These are phyloP conservation scores for Agonopterix heracliana DNA, from an alignment of 2,888 invertebrate genomes.

Conservation along the genomic window DNA sequence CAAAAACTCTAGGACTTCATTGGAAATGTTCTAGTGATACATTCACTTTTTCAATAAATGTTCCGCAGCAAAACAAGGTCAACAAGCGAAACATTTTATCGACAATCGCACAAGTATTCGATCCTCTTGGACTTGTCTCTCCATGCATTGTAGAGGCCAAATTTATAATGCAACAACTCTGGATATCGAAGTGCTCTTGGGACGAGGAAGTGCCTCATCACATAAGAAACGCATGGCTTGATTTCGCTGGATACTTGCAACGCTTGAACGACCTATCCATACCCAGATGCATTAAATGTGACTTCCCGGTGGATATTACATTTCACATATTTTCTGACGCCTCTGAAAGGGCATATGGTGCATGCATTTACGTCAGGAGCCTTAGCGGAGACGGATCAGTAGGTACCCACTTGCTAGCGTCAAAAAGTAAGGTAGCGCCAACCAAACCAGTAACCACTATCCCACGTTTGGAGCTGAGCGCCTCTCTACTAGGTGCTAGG, in stretches of 20 bases:
- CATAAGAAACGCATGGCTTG: constrained; percentile 3
- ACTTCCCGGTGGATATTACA: background rate
- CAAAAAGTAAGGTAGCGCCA: background rate
- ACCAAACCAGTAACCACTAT: background rate
- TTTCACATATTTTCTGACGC: background rate
- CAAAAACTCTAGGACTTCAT: background rate
- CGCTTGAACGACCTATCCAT: background rate
- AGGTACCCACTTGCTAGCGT: background rate
- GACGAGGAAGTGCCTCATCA: constrained; percentile 7
- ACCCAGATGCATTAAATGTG: background rate
- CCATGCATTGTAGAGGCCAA: constrained; percentile 13
- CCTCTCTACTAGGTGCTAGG: background rate
- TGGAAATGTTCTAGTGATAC: too few relatives aligned
- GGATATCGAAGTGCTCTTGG: constrained; percentile 11
- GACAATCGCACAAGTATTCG: constrained; percentile 3
- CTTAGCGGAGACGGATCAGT: background rate
- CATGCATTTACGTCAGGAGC: background rate
- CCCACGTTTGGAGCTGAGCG: background rate
- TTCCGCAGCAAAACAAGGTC: background rate
- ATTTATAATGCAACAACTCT: constrained; percentile 15
- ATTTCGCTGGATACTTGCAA: background rate
- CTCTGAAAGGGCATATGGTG: background rate
- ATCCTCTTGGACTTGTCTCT: constrained; percentile 10
- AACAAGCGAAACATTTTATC: constrained; percentile 4
- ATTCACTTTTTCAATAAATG: too few relatives aligned